Conservation (phyloP, 1,140 invertebrate genomes). For the Berghia stephanieae region DNA sequence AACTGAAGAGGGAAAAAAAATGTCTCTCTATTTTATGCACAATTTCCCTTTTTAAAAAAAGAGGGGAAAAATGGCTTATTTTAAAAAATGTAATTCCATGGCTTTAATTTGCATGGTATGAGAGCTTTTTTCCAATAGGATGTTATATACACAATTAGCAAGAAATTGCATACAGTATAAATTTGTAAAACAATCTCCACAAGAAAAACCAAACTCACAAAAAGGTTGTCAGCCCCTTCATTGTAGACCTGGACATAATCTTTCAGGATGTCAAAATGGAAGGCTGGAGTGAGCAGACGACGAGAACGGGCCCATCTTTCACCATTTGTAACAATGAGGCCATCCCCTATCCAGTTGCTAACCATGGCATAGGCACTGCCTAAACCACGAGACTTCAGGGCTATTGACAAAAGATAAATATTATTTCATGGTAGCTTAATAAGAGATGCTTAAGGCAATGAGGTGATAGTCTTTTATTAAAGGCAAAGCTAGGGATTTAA, state of each 20-base stretch:
- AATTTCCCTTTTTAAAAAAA: not conserved
- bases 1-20: too few relatives aligned
- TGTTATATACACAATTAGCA: not conserved
- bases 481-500: not conserved
- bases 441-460: too few relatives aligned
- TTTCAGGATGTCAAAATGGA: conserved; percentile 87
- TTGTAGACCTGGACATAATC: conserved; percentile 83
- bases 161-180: not conserved
- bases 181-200: not conserved
- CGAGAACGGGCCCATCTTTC: conserved; percentile 80
- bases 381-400: conserved; percentile 5
- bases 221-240: conserved; percentile 59
- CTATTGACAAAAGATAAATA: not conserved
- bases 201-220: conserved; percentile 26
- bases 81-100: not conserved
- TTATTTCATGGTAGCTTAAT: too few relatives aligned
- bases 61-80: not conserved
- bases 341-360: conserved; percentile 40
- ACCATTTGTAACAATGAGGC: conserved; percentile 70
- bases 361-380: conserved; percentile 11
- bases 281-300: conserved; percentile 88
- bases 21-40: too few relatives aligned
- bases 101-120: not conserved
- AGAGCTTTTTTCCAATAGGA: not conserved
- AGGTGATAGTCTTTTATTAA: too few relatives aligned